Conservation (phyloP, 2,888 invertebrate species). For the Eristalis arbustorum region DNA sequence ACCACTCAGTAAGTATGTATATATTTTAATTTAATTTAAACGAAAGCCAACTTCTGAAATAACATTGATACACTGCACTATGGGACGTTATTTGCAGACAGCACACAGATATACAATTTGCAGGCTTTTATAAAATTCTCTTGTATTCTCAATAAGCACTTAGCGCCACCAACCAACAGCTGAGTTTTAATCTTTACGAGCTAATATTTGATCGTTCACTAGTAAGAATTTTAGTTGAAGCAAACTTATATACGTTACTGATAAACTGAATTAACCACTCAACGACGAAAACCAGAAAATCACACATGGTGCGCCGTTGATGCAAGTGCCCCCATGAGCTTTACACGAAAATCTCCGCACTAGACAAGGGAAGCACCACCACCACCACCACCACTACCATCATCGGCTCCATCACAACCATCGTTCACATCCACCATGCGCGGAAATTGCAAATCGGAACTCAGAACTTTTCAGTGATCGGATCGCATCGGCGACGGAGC, state of each 20-base stretch:
- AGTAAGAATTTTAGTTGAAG: slow-evolving; percentile 76
- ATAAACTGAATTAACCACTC: slow-evolving; percentile 60
- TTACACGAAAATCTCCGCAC: slow-evolving; percentile 53
- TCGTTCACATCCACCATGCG: slow-evolving; percentile 41
- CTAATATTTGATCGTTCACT: slow-evolving; percentile 77
- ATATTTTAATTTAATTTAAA: background rate
- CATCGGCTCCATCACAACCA: background rate
- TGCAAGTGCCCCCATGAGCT: slow-evolving; percentile 56
- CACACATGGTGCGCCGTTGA: slow-evolving; percentile 8
- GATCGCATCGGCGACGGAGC: slow-evolving; percentile 11
- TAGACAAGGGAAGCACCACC: slow-evolving; percentile 5
- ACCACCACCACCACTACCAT: background rate
- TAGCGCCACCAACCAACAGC: slow-evolving; percentile 19
- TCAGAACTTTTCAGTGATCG: slow-evolving; percentile 42
- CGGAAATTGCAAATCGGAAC: slow-evolving; percentile 64
- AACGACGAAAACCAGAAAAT: slow-evolving; percentile 27
- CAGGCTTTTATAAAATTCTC: background rate
- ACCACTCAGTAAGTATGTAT: background rate
- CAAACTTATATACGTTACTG: slow-evolving; percentile 66
- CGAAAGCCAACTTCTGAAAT: background rate
- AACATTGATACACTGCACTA: background rate
- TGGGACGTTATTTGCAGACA: background rate
- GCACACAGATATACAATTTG: background rate
- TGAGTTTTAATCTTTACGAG: slow-evolving; percentile 71
- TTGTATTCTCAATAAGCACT: slow-evolving; percentile 9